Evolutionary conservation across 2,888 invertebrate species (phyloP).

Genomic region (Pharmacophagus antenor): DNA sequence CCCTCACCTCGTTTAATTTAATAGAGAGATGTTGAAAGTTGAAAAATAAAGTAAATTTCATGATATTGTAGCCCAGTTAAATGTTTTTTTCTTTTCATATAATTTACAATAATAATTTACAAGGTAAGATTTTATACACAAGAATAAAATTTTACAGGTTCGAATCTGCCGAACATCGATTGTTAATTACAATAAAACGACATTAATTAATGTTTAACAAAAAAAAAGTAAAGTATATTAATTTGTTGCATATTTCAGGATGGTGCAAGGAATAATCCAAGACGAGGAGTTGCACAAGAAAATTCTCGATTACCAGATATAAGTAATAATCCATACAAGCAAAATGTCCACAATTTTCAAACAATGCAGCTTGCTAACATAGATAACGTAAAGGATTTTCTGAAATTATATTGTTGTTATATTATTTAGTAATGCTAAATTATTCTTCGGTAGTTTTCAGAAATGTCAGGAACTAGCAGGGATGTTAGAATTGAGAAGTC

Average conservation of each 20-base stretch:
- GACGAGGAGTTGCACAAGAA: slow-evolving; percentile 16
- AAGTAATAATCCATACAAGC: slow-evolving; percentile 26
- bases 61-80: too few relatives aligned
- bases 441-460: slow-evolving; percentile 42
- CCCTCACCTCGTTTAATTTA: too few relatives aligned
- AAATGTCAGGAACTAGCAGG: slow-evolving; percentile 39
- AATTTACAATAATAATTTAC: too few relatives aligned
- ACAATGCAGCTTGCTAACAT: slow-evolving; percentile 14
- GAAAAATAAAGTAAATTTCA: too few relatives aligned
- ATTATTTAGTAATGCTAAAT: not conserved
- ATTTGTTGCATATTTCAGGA: slow-evolving; percentile 26
- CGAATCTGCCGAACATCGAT: not conserved
- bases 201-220: too few relatives aligned
- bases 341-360: slow-evolving; percentile 12
- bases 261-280: slow-evolving; percentile 4
- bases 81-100: too few relatives aligned
- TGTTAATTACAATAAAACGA: not conserved
- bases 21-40: too few relatives aligned
- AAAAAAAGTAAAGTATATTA: too few relatives aligned
- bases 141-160: not conserved
- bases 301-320: slow-evolving; percentile 23
- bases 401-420: not conserved
- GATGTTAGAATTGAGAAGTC: slow-evolving; percentile 41
- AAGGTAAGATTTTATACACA: too few relatives aligned
- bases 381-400: slow-evolving; percentile 19